Evolutionary conservation across 2,113 vertebrate species (phyloP).

Genomic region (Dermatemys mawii): DNA sequence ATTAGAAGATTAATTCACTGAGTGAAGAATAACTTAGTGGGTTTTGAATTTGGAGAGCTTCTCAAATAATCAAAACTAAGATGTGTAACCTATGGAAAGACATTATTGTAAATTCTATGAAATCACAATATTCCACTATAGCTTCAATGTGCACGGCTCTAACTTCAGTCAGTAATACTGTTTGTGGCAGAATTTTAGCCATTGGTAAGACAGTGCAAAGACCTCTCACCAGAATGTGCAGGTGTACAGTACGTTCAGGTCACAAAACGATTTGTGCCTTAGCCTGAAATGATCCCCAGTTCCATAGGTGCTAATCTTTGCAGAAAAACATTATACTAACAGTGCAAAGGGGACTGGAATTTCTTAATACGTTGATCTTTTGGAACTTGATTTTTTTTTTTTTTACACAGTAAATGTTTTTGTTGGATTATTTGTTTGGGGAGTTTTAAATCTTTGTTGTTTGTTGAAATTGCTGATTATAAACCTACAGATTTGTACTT

Average conservation of each 20-base stretch:
- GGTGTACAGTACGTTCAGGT: not conserved
- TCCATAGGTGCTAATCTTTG: constrained; percentile 18
- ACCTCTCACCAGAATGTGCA: not conserved
- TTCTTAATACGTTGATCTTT: constrained; percentile 27
- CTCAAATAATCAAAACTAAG: not conserved
- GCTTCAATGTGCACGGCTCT: accelerated
- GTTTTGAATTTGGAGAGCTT: not conserved
- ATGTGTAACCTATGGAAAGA: not conserved
- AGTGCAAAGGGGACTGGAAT: constrained; percentile 32
- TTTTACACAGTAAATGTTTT: constrained; percentile 43
- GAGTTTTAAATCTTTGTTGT: constrained; percentile 61
- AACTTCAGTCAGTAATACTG: accelerated
- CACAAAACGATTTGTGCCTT: not conserved
- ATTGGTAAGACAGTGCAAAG: accelerated
- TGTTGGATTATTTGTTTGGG: constrained; percentile 54
- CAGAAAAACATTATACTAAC: not conserved
- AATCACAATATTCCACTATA: accelerated
- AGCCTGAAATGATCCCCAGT: not conserved
- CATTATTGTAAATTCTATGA: not conserved
- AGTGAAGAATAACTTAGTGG: not conserved
- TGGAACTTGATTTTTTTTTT: constrained; percentile 23
- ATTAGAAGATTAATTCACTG: not conserved
- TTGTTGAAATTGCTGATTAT: constrained; percentile 68
- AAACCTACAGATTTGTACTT: constrained; percentile 74
- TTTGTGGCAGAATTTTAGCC: not conserved